Percentiles rank a stretch among this genome's conserved stretches.
These are phyloP conservation scores for Rattus rattus DNA, from an alignment of 2,113 vertebrate genomes.

Conservation along the genomic window DNA sequence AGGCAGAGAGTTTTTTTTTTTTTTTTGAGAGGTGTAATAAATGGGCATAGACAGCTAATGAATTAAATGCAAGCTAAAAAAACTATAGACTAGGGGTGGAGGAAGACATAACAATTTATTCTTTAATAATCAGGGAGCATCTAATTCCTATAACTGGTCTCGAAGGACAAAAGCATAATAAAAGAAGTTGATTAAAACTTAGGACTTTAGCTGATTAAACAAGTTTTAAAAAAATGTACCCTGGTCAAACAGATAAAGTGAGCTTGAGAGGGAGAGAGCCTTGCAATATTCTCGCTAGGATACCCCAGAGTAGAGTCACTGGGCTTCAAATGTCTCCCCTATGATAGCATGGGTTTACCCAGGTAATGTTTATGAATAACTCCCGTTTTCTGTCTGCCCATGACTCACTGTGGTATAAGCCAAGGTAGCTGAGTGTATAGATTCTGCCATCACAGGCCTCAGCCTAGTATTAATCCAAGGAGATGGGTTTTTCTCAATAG, in stretches of 20 bases:
- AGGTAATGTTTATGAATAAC: neutral
- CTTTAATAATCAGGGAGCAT: neutral
- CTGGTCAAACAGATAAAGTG: neutral
- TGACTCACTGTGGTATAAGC: neutral
- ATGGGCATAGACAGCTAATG: neutral
- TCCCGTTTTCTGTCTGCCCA: neutral
- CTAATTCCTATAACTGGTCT: neutral
- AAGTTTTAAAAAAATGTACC: neutral
- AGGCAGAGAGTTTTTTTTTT: neutral
- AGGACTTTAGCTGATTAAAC: neutral
- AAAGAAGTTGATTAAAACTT: neutral
- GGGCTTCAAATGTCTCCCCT: neutral
- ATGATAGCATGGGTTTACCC: neutral
- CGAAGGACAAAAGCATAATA: neutral
- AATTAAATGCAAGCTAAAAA: constrained; percentile 18
- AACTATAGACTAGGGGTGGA: neutral
- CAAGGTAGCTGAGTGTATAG: neutral
- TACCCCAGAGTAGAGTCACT: neutral
- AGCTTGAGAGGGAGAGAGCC: neutral
- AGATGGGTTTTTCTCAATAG: neutral
- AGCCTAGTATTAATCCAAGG: neutral
- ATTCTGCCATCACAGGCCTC: neutral
- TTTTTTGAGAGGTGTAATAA: neutral
- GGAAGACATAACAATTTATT: neutral
- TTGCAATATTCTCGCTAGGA: neutral